Base-by-base conservation (phyloP, 30 jellyfish, hydroid and myxozoan genomes). In the Hydractinia symbiolongicarpus region DNA sequence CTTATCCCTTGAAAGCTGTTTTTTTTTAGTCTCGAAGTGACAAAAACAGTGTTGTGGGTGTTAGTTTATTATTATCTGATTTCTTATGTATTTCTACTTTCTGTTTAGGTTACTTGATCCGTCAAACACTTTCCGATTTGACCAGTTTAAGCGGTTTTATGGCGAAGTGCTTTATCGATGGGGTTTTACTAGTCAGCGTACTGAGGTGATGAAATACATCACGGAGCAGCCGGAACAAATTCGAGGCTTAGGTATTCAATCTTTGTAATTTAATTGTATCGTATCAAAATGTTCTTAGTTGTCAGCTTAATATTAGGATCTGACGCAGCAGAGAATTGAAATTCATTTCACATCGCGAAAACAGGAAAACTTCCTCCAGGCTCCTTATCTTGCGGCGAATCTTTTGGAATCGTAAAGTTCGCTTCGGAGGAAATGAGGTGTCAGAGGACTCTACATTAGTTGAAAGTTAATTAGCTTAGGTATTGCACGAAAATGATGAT, bases 151-250 rank as follows among this genome's bases (percentile, higher is more conserved):
- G 57, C 95, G 89, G 72, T 84, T 77, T 51, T 93, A 93, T 73
- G 95, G 95, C 21, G 96, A 93, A 72, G 76, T 93, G 57, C 88
- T 93, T 5, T 93, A 81, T 61, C 96, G 98, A 40, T 93, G 98
- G 98, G 74, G 78, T 50, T 77, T 88, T 49, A 72, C 73, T 9
- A 67, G 67, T 15, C 90, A 93, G 50, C 91, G 98, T 75, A 73
- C 95, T 6, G 98, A 93, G 78, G 88, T 93, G 40, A 71, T 93
- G 94, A 88, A 86, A 72, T 87, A 49, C 54, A 90, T 81, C 0
- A 79, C 85, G 16, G 96, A 93, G 78, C 76, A 58, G 40, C 95
- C 95, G 8, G 77, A 77, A 16, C 85, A 88, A 0, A 88, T 79
- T 17, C 85, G 84, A 51, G 90, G 94, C 55, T 86, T 93, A 13